These are phyloP conservation scores for Galago senegalensis DNA, from an alignment of 2,797 vertebrate genomes.

Conservation along the genomic window DNA sequence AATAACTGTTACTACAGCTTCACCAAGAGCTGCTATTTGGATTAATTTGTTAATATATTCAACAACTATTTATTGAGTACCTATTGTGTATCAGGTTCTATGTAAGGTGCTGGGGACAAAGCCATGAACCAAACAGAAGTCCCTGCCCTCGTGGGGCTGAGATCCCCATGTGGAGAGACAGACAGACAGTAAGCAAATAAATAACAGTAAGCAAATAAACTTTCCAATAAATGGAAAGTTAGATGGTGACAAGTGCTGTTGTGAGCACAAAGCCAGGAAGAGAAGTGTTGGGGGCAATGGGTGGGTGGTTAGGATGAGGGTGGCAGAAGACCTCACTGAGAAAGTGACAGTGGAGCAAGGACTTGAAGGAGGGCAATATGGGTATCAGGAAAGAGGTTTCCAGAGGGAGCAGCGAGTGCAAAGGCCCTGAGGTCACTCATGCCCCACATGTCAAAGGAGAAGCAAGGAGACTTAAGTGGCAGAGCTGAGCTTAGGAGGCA, in stretches of 20 bases:
- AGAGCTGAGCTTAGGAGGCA: background rate
- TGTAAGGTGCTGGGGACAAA: background rate
- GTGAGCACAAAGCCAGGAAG: background rate
- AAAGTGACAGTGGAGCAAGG: background rate
- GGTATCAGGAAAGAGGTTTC: background rate
- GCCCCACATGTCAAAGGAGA: background rate
- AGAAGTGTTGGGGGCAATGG: accelerated
- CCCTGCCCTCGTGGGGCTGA: background rate
- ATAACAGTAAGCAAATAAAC: background rate
- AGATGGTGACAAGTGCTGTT: background rate
- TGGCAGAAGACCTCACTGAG: background rate
- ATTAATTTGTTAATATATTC: background rate
- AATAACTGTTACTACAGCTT: background rate
- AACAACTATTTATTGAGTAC: background rate
- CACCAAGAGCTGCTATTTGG: background rate
- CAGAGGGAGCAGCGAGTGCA: background rate
- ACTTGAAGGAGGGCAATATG: background rate
- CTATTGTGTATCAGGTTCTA: background rate
- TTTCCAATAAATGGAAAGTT: background rate
- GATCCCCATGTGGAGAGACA: background rate
- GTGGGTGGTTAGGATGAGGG: too few relatives aligned
- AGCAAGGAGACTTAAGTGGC: background rate
- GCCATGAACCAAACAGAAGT: background rate
- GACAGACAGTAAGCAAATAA: background rate
- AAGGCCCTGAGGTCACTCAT: background rate